Evolutionary conservation across 2,888 invertebrate genomes (phyloP).

Genomic region (Amphimallon solstitiale): DNA sequence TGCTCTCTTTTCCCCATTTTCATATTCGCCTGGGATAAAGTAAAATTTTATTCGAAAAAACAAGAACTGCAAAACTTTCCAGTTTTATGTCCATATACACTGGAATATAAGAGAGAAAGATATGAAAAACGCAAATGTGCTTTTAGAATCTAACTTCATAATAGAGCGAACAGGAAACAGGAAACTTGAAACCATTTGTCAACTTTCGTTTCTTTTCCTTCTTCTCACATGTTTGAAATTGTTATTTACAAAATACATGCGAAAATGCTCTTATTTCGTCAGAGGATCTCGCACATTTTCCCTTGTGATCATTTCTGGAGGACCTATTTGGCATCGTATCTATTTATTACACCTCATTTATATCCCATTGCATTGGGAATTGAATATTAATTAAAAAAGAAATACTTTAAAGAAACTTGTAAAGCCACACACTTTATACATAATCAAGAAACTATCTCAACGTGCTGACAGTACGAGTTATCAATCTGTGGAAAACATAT

Average conservation of each 20-base stretch:
- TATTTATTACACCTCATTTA: not conserved
- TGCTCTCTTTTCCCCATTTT: not conserved
- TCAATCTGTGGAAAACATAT: too few relatives aligned
- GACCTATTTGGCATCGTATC: not conserved
- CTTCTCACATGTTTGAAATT: constrained; percentile 36
- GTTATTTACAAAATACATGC: constrained; percentile 25
- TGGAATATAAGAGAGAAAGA: constrained; percentile 39
- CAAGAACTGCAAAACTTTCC: constrained; percentile 43
- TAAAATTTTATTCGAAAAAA: constrained; percentile 43
- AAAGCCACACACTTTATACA: too few relatives aligned
- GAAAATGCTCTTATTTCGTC: constrained; percentile 8
- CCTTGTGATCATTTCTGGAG: not conserved
- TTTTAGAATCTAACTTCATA: constrained; percentile 45
- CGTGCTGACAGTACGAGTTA: too few relatives aligned
- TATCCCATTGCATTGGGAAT: too few relatives aligned
- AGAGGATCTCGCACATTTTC: not conserved
- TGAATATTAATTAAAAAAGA: too few relatives aligned
- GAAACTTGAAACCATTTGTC: constrained; percentile 46
- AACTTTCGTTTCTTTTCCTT: constrained; percentile 43
- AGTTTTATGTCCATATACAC: constrained; percentile 36
- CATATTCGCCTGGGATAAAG: constrained; percentile 24
- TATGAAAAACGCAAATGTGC: constrained; percentile 45
- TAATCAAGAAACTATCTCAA: too few relatives aligned
- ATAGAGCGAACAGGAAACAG: constrained; percentile 42
- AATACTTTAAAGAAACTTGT: too few relatives aligned